phyloP scores from a whole-genome alignment of 2,888 invertebrate species.

The Ypsolopha sequella region DNA sequence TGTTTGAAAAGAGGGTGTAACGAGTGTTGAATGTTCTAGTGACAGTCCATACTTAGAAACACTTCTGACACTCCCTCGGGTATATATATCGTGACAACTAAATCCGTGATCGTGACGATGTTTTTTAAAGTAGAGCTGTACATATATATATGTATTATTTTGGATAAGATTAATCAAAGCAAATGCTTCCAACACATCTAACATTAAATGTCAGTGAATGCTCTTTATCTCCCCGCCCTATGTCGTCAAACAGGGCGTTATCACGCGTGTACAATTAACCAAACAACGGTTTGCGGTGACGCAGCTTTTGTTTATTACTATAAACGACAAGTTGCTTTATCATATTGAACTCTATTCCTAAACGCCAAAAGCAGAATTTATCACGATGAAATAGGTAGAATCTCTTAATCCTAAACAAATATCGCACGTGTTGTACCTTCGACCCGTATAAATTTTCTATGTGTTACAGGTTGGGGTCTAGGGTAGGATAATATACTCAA shows the following conservation, averaged over 20 bases:
- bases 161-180: not conserved
- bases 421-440: slow-evolving; percentile 23
- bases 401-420: slow-evolving; percentile 67
- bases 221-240: slow-evolving; percentile 10
- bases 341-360: too few relatives aligned
- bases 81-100: too few relatives aligned
- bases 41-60: too few relatives aligned
- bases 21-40: too few relatives aligned
- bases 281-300: slow-evolving; percentile 56
- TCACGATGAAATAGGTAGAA: slow-evolving; percentile 25
- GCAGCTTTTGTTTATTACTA: slow-evolving; percentile 58
- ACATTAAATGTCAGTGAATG: slow-evolving; percentile 9
- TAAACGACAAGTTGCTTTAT: slow-evolving; percentile 28
- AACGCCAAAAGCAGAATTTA: too few relatives aligned
- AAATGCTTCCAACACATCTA: not conserved
- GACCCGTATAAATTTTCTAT: slow-evolving; percentile 37
- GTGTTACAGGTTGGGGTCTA: slow-evolving; percentile 4
- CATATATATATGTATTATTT: too few relatives aligned
- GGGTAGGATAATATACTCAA: too few relatives aligned
- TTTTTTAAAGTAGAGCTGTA: too few relatives aligned
- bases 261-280: slow-evolving; percentile 60
- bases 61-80: too few relatives aligned
- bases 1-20: too few relatives aligned
- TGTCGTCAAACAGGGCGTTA: slow-evolving; percentile 40
- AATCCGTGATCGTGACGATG: too few relatives aligned